phyloP scores from a whole-genome alignment of 53 echinoderm and acorn worm species.

The Paracentrotus lividus region DNA sequence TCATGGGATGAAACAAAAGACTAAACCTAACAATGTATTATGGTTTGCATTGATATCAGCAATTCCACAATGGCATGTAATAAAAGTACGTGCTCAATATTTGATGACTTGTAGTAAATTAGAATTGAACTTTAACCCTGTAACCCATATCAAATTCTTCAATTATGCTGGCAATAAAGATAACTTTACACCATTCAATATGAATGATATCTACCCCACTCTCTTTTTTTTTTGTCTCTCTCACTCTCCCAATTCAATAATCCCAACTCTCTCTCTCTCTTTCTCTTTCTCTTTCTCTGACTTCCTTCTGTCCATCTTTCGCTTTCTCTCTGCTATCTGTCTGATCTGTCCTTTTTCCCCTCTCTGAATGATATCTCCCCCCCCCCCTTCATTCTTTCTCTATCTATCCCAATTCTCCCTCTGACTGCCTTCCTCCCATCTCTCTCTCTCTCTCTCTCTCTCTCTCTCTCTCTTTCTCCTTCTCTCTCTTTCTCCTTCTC shows the following conservation, averaged over 20 bases:
- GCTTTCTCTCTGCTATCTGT: not conserved
- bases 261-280: not conserved
- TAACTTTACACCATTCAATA: not conserved
- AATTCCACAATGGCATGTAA: too few relatives aligned
- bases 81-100: not conserved
- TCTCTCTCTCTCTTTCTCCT: not conserved
- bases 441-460: not conserved
- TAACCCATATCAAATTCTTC: not conserved
- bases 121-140: not conserved
- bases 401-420: too few relatives aligned
- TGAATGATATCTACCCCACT: not conserved
- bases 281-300: not conserved
- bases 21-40: too few relatives aligned
- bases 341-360: not conserved
- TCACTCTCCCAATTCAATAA: not conserved
- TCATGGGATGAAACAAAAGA: too few relatives aligned
- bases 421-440: not conserved
- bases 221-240: not conserved
- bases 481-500: not conserved
- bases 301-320: not conserved
- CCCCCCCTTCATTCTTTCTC: not conserved
- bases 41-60: too few relatives aligned
- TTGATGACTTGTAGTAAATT: not conserved
- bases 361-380: not conserved
- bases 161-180: not conserved